Conservation (phyloP, 2,113 vertebrate genomes). For the Ceuthmochares aereus region DNA sequence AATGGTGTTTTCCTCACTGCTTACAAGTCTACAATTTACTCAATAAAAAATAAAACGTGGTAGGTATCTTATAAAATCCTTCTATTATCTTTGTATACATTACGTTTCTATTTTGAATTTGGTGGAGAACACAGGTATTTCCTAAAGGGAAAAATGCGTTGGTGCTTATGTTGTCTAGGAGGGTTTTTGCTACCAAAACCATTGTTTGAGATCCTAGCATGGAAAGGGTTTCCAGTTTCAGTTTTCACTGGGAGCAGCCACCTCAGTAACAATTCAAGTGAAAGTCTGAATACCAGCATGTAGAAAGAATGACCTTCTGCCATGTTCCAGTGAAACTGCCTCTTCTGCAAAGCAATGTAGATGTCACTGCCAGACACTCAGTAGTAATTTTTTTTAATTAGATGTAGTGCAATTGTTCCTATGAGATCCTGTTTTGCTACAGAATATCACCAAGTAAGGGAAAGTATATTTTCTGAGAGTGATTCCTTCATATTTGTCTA, state of each 20-base stretch:
- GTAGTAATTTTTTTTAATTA: not conserved
- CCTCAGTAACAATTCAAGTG: not conserved
- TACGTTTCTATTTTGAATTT: not conserved
- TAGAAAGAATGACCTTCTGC: not conserved
- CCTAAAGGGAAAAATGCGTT: not conserved
- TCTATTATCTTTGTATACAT: not conserved
- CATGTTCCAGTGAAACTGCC: not conserved
- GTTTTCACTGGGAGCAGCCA: not conserved
- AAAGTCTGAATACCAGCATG: not conserved
- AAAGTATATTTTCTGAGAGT: not conserved
- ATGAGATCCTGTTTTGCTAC: not conserved
- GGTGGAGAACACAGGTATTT: not conserved
- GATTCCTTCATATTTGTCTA: not conserved
- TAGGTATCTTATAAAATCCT: conserved; percentile 13
- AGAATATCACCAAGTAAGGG: not conserved
- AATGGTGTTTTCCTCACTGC: not conserved
- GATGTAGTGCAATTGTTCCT: not conserved
- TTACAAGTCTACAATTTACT: conserved; percentile 7
- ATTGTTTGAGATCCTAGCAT: not conserved
- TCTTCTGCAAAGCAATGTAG: not conserved
- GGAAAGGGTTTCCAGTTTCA: not conserved
- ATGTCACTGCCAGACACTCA: not conserved
- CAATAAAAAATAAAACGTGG: conserved; percentile 19
- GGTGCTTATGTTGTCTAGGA: not conserved
- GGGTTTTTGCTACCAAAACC: not conserved